phyloP scores from a whole-genome alignment of 2,113 vertebrate genomes.

The Pterophyllum scalare region DNA sequence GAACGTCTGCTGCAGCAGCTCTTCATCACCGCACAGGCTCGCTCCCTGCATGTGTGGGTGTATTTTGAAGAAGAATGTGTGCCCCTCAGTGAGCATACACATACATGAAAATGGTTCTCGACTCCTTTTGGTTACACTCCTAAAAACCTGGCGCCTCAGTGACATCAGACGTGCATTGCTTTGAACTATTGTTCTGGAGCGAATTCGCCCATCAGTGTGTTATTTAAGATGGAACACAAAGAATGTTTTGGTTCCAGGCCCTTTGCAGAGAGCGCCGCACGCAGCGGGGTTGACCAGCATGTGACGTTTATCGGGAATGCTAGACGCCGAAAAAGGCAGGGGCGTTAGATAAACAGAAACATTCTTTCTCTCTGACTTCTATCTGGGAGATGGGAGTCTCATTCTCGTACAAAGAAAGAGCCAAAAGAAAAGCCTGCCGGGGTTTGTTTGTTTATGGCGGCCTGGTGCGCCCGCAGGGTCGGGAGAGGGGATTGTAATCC shows the following conservation, averaged over 20 bases:
- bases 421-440: background rate
- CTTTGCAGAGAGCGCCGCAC: background rate
- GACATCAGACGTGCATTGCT: background rate
- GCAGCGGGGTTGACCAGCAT: conserved; percentile 22
- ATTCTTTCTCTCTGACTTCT: conserved; percentile 65
- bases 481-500: conserved; percentile 22
- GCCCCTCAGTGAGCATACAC: background rate
- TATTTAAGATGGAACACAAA: conserved; percentile 5
- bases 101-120: background rate
- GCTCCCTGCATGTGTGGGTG: conserved; percentile 31
- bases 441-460: conserved; percentile 33
- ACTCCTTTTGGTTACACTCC: background rate
- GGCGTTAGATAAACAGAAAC: conserved; percentile 58
- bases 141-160: background rate
- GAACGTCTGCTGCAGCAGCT: conserved; percentile 52
- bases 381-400: conserved; percentile 12
- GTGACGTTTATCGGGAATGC: conserved; percentile 57
- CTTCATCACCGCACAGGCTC: conserved; percentile 7
- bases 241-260: conserved; percentile 40
- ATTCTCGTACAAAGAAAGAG: conserved; percentile 9
- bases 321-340: conserved; percentile 35
- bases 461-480: conserved; percentile 6
- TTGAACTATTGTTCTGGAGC: conserved; percentile 3
- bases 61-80: conserved; percentile 1
- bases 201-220: background rate